Conservation (phyloP, 2,113 vertebrate species). For the Eulemur macaco region DNA sequence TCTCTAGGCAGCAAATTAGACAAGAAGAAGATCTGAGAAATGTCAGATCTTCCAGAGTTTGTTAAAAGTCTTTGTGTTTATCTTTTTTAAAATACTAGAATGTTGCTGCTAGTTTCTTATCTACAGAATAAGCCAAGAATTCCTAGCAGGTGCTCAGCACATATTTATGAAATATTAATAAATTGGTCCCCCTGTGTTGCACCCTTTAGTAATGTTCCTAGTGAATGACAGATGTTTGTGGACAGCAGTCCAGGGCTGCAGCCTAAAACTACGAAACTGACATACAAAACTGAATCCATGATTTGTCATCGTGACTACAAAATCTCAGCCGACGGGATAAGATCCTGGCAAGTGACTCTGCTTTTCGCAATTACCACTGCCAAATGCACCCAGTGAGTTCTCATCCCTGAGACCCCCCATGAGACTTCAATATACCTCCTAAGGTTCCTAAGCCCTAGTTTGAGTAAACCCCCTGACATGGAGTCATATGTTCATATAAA, state of each 20-base stretch:
- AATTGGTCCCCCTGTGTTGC: background rate
- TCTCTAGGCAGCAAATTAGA: background rate
- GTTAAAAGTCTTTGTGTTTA: background rate
- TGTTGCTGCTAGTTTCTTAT: background rate
- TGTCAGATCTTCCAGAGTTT: background rate
- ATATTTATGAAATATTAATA: background rate
- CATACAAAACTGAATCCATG: background rate
- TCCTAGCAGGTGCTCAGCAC: background rate
- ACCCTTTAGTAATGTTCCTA: background rate
- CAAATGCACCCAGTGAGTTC: background rate
- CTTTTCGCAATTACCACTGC: background rate
- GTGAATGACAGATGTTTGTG: background rate
- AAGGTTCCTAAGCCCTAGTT: background rate
- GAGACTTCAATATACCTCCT: background rate
- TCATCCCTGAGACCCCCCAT: background rate
- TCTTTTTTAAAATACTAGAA: background rate
- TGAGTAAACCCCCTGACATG: background rate
- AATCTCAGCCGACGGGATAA: background rate
- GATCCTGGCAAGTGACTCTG: background rate
- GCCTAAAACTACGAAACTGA: background rate
- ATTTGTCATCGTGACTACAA: background rate
- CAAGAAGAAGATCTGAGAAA: background rate
- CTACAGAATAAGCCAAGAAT: background rate
- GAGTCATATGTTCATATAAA: conserved; percentile 16
- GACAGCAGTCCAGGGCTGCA: background rate